phyloP scores from a whole-genome alignment of 2,797 vertebrate genomes.

The Leucoraja ocellata region DNA sequence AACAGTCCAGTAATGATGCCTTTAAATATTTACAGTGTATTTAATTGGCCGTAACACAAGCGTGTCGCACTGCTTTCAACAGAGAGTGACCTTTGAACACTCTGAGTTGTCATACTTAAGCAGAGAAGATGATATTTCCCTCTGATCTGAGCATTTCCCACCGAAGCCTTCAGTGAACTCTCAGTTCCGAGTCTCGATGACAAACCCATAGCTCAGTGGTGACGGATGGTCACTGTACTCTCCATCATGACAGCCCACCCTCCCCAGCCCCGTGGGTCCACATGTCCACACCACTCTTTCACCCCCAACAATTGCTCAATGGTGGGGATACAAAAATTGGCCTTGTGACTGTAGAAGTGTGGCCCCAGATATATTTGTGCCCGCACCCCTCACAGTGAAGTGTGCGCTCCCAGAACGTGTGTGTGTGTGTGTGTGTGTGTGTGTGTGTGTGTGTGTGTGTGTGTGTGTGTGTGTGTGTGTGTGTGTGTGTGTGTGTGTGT shows the following conservation, averaged over 20 bases:
- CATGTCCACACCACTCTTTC: not conserved
- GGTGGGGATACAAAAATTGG: not conserved
- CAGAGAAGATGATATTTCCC: slow-evolving; percentile 17
- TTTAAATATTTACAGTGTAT: slow-evolving; percentile 32
- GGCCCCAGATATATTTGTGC: too few relatives aligned
- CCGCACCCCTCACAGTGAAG: not conserved
- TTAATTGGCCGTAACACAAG: slow-evolving; percentile 27
- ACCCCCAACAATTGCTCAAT: not conserved
- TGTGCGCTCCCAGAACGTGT: too few relatives aligned
- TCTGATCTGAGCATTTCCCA: not conserved
- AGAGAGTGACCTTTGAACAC: not conserved
- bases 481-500: too few relatives aligned
- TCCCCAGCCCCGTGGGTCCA: not conserved
- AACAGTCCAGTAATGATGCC: not conserved
- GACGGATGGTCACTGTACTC: too few relatives aligned
- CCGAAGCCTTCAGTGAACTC: not conserved
- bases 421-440: too few relatives aligned
- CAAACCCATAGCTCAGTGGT: not conserved
- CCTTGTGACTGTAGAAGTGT: too few relatives aligned
- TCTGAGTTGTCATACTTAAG: slow-evolving; percentile 26
- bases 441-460: too few relatives aligned
- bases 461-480: too few relatives aligned
- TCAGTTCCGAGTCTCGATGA: not conserved
- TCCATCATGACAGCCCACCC: not conserved
- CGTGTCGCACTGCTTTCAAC: slow-evolving; percentile 27